Percentiles rank a stretch among this genome's conserved stretches.
phyloP scores from a whole-genome alignment of 2,888 invertebrate species.

The Drosophila engyochracea region DNA sequence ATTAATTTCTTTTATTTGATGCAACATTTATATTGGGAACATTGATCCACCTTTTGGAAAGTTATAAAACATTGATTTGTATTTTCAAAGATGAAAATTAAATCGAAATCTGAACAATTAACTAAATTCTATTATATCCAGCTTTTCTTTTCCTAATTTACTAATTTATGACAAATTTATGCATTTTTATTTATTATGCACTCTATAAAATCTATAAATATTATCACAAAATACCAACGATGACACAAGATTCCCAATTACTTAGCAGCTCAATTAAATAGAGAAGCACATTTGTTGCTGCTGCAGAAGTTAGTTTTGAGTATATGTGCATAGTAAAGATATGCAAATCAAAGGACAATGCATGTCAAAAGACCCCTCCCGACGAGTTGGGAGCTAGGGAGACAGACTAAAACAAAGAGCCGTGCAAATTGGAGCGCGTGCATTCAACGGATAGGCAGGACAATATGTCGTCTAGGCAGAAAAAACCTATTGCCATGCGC shows the following conservation, averaged over 20 bases:
- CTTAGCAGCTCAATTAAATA: background rate
- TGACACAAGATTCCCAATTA: background rate
- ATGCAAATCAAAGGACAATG: background rate
- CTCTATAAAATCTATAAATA: background rate
- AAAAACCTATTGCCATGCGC: conserved; percentile 19
- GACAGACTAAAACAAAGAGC: background rate
- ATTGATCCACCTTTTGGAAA: background rate
- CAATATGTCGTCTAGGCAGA: background rate
- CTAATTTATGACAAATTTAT: no score
- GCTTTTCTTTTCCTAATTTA: no score
- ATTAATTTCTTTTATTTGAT: background rate
- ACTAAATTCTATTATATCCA: background rate
- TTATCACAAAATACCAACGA: no score
- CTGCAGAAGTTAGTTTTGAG: background rate
- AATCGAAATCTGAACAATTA: background rate
- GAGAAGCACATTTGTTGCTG: background rate
- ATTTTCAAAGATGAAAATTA: background rate
- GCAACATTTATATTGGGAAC: background rate
- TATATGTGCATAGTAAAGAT: background rate
- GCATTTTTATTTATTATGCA: background rate
- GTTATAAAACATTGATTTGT: background rate
- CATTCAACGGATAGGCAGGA: conserved; percentile 2
- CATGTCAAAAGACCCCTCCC: background rate
- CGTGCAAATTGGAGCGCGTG: conserved; percentile 2
- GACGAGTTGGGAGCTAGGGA: background rate